Evolutionary conservation across 1,140 invertebrate genomes (phyloP).

Genomic region (Drosophila mauritiana): DNA sequence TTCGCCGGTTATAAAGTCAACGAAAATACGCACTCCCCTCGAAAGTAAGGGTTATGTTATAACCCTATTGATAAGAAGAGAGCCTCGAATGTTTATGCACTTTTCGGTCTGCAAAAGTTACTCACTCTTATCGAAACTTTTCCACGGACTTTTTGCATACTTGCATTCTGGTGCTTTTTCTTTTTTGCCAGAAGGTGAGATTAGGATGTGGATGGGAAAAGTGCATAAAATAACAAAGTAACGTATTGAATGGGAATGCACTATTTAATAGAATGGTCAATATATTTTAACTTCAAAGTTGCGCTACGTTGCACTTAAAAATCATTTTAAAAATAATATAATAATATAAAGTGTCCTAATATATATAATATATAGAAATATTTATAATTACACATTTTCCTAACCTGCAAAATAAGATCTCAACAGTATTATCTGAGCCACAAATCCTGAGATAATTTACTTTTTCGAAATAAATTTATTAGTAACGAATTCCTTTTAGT

Average conservation of each 20-base stretch:
- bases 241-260: background rate
- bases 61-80: slow-evolving; percentile 38
- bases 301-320: no score
- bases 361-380: no score
- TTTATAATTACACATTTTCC: no score
- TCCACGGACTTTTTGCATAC: background rate
- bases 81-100: slow-evolving; percentile 53
- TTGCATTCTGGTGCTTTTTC: background rate
- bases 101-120: slow-evolving; percentile 33
- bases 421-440: background rate
- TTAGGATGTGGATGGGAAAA: background rate
- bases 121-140: slow-evolving; percentile 37
- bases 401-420: no score
- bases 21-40: slow-evolving; percentile 47
- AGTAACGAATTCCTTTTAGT: no score
- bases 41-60: slow-evolving; percentile 29
- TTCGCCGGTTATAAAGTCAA: slow-evolving; percentile 60
- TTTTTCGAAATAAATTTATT: background rate
- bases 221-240: slow-evolving; percentile 18
- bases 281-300: background rate
- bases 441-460: slow-evolving; percentile 1
- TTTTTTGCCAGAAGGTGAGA: slow-evolving; percentile 16
- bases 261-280: background rate
- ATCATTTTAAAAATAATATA: no score
- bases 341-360: no score